Conservation (phyloP, 2,113 vertebrate species). For the Pantherophis guttatus region DNA sequence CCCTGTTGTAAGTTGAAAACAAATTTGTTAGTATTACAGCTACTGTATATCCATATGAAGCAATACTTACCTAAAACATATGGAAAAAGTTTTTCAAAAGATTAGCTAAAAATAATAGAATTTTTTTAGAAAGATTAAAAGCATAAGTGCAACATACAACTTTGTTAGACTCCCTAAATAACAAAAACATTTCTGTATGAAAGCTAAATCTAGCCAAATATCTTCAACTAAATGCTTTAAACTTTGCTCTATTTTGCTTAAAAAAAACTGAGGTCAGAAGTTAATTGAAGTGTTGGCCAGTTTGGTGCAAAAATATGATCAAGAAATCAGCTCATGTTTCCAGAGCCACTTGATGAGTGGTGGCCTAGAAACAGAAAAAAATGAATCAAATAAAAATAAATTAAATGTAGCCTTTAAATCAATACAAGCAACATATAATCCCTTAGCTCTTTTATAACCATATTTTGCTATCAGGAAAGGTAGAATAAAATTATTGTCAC, state of each 20-base stretch:
- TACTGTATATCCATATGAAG: neutral
- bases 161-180: neutral
- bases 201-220: neutral
- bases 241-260: neutral
- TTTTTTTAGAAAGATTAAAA: neutral
- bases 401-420: neutral
- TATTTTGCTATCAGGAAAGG: neutral
- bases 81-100: neutral
- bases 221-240: neutral
- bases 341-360: neutral
- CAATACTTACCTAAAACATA: neutral
- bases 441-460: neutral
- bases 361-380: neutral
- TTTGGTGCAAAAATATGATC: neutral
- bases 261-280: neutral
- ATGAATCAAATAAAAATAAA: neutral
- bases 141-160: neutral
- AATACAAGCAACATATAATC: neutral
- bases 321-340: neutral
- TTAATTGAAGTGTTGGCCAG: neutral
- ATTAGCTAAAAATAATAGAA: neutral
- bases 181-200: neutral
- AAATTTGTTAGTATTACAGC: neutral
- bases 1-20: neutral
- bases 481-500: neutral